Evolutionary conservation across 2,113 vertebrate genomes (phyloP), one percentile per base, ranked within the genome.

Genomic region (Laticauda laticaudata): DNA sequence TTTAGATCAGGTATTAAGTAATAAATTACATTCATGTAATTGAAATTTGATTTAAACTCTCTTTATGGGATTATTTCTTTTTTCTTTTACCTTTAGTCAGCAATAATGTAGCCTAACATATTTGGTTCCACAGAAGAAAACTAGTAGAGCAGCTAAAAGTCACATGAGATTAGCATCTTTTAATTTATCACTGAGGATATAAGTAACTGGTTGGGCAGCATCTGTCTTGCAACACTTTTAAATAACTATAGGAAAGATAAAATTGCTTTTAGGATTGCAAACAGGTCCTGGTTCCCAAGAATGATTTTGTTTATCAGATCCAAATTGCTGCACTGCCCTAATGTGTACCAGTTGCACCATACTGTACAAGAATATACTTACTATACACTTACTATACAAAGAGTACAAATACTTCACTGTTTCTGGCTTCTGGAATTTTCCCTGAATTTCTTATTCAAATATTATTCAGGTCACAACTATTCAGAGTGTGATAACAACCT

Each of bases 381-480:
- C 57, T 59, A 23, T 26, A 59, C 23, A 59, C 57, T 8, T 59
- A 59, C 57, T 59, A 23, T 10, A 26, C 57, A 59, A 59, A 59
- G 23, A 59, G 57, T 9, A 10, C 57, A 59, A 59, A 15, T 69
- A 34, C 29, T 69, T 5, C 24, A n/a, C 29, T 93, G n/a, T 18
- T 23, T 69, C 54, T 94, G 56, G 12, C 20, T 92, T 92, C 96
- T 95, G 91, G 88, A 86, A 15, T 93, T 95, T 87, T 96, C 92
- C 96, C 92, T 95, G 94, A 93, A 95, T 96, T 97, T 93, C 93
- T 93, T 94, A 94, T 93, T 18, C 91, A 94, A 97, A 94, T 94
- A 92, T 45, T 26, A 92, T 97, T 96, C 64, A 94, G 18, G 91
- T 94, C 87, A 95, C 39, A 94, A 20, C 26, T 95, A 26, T 59